phyloP scores from a whole-genome alignment of 2,888 invertebrate genomes.

The Phytoseiulus persimilis region DNA sequence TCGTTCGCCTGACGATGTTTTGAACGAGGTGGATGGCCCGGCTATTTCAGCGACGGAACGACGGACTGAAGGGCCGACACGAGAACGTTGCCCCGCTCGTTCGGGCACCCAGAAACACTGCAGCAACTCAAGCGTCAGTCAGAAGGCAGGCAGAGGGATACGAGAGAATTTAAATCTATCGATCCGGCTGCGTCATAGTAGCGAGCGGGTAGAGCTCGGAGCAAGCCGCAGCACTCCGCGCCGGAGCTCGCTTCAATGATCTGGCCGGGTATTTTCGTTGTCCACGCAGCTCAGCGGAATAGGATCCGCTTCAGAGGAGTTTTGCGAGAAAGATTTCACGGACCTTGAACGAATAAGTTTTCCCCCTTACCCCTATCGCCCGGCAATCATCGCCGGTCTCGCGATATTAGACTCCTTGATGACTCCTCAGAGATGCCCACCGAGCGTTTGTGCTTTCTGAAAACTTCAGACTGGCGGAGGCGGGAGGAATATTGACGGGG shows the following conservation, averaged over 20 bases:
- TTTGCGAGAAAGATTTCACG: no score
- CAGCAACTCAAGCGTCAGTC: neutral
- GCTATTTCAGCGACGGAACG: neutral
- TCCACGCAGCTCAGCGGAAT: no score
- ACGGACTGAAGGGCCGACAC: neutral
- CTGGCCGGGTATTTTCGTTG: no score
- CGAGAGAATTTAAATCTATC: neutral
- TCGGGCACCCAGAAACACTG: neutral
- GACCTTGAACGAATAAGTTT: no score
- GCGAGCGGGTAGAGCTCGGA: neutral
- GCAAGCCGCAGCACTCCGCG: neutral
- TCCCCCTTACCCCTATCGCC: no score
- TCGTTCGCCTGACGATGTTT: neutral
- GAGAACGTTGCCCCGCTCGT: neutral
- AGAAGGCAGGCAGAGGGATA: neutral
- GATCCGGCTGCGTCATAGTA: neutral
- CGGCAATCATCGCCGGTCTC: no score
- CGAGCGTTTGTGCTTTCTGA: no score
- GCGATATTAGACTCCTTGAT: no score
- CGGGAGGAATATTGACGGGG: no score
- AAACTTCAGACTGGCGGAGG: no score
- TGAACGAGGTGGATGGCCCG: neutral
- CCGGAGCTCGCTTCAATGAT: neutral
- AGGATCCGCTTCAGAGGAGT: no score
- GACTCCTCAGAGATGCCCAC: no score